Evolutionary conservation across 2,888 invertebrate species (phyloP).

Genomic region (Phalera bucephala): DNA sequence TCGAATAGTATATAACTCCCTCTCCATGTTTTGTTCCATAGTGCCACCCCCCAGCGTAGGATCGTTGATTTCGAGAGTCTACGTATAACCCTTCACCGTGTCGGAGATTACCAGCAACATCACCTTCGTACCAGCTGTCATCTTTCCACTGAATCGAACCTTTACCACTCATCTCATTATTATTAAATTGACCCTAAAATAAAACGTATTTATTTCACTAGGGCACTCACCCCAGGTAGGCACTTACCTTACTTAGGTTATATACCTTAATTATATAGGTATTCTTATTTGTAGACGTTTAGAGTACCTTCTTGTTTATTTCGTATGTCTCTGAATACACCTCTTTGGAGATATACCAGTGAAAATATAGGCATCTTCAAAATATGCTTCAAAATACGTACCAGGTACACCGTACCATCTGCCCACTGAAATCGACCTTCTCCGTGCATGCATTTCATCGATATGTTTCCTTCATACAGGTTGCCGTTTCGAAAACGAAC

Average conservation of each 20-base stretch:
- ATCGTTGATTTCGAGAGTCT: slow-evolving; percentile 60
- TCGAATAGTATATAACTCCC: slow-evolving; percentile 60
- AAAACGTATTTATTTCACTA: not conserved
- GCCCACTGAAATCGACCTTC: slow-evolving; percentile 82
- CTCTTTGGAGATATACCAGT: no score
- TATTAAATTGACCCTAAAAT: slow-evolving; percentile 80
- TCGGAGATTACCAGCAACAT: slow-evolving; percentile 80
- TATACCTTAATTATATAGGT: no score
- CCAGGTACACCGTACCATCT: slow-evolving; percentile 82
- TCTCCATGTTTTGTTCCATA: slow-evolving; percentile 72
- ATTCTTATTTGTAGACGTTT: no score
- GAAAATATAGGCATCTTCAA: no score
- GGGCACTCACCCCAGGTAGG: no score
- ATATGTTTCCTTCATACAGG: slow-evolving; percentile 78
- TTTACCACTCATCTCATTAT: slow-evolving; percentile 80
- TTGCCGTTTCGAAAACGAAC: slow-evolving; percentile 83
- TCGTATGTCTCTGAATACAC: no score
- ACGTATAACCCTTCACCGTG: slow-evolving; percentile 80
- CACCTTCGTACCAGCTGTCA: slow-evolving; percentile 82
- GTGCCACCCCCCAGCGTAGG: slow-evolving; percentile 73
- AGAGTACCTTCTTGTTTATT: no score
- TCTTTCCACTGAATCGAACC: slow-evolving; percentile 82
- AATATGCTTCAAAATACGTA: no score
- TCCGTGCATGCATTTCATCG: slow-evolving; percentile 82
- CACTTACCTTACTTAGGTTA: no score